Evolutionary conservation across 2,888 invertebrate genomes (phyloP), one percentile per base, ranked within the genome.

Genomic region (Galeopsomyia nigrocyanea): DNA sequence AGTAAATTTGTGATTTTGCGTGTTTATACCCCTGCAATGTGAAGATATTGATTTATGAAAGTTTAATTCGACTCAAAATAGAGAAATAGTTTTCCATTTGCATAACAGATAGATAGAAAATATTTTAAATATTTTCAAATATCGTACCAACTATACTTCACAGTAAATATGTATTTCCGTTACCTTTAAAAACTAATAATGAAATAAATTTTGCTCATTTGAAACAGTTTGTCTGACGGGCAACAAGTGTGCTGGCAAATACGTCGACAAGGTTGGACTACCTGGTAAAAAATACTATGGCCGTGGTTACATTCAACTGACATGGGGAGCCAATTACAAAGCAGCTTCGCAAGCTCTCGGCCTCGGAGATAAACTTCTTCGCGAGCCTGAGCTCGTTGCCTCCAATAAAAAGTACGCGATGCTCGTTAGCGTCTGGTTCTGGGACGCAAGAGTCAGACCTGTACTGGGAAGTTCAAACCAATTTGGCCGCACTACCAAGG

Each of bases 271-370:
- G 2, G 63, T 67, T 0, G 74, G 74, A 0, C 50, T 74, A 9
- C 70, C 67, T 0, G 67, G 61, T 31, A 70, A 64, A n/a, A 2
- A 22, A 10, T 74, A 74, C 47, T 17, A 74, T 19, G 74, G 70
- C 3, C 50, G 74, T 0, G 74, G 74, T 2, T 74, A 49, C 60
- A 74, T 74, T 39, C 74, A 71, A 26, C 57, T 74, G 55, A 71
- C 71, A 17, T 74, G 67, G 67, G 74, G 60, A 0, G 62, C 53
- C 0, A 71, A 74, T 16, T 71, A 74, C 61, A 62, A 66, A 19
- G 66, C 49, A 0, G 71, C 68, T 14, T 60, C 68, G 0, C 7
- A 68, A 7, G 71, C 17, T 31, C 57, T 74, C 0, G 74, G 74
- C 13, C 49, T 65, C 60, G 71, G 64, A 3, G 68, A 71, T 22